Conservation (phyloP, 2,113 vertebrate species). For the Zosterops japonicus region DNA sequence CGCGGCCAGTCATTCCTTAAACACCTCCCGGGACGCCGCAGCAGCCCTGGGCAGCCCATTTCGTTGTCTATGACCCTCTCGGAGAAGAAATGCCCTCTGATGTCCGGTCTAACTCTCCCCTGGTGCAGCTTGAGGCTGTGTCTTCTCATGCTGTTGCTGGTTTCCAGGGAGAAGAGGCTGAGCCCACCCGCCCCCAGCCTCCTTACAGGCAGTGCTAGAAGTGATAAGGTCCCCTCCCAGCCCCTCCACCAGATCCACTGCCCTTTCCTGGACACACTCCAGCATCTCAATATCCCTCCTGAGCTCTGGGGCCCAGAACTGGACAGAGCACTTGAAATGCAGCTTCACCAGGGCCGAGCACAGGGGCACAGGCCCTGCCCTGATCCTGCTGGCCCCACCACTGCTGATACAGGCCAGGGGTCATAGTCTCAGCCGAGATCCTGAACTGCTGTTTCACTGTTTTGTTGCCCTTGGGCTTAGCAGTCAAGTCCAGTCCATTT, state of each 20-base stretch:
- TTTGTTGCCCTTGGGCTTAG: too few species aligned
- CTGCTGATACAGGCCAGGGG: neutral
- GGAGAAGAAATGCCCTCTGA: accelerated
- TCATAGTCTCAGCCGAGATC: too few species aligned
- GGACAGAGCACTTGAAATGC: too few species aligned
- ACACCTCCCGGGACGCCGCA: neutral
- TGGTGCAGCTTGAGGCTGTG: neutral
- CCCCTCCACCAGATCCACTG: too few species aligned
- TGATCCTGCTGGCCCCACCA: neutral
- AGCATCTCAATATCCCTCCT: accelerated
- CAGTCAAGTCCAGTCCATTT: neutral
- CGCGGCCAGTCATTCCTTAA: neutral
- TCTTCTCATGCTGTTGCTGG: neutral
- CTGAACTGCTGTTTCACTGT: accelerated
- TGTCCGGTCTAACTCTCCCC: neutral
- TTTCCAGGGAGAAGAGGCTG: neutral
- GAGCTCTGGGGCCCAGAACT: accelerated
- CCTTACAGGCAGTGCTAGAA: too few species aligned
- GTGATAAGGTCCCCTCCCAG: accelerated
- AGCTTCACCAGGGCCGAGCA: accelerated
- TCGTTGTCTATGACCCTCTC: neutral
- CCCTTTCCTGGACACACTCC: too few species aligned
- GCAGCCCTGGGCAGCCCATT: too few species aligned
- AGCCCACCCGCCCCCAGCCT: accelerated
- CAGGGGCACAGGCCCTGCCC: accelerated